These are phyloP conservation scores for Drosophila antonietae DNA, from an alignment of 2,888 invertebrate genomes.

Conservation along the genomic window DNA sequence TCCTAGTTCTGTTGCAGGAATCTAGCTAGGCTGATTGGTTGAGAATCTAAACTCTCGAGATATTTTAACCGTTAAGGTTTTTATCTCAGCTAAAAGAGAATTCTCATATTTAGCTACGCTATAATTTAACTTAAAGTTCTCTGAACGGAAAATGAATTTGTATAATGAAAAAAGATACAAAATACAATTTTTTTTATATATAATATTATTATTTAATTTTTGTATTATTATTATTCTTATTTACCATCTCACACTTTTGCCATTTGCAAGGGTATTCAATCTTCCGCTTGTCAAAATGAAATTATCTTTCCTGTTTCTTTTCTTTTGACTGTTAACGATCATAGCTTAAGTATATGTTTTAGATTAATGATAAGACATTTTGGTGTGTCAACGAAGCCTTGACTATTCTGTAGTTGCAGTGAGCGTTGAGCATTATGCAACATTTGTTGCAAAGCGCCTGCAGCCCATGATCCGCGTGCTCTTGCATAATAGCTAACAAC, in stretches of 20 bases:
- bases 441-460: slow-evolving; percentile 41
- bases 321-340: slow-evolving; percentile 1
- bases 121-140: no score
- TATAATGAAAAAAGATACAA: no score
- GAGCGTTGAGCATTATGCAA: slow-evolving; percentile 40
- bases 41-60: no score
- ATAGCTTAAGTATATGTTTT: not conserved
- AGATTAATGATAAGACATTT: slow-evolving; percentile 18
- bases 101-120: no score
- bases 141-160: no score
- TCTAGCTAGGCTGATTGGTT: no score
- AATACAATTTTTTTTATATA: no score
- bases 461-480: slow-evolving; percentile 36
- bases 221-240: no score
- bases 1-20: no score
- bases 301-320: not conserved
- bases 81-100: no score
- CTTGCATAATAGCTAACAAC: slow-evolving; percentile 47
- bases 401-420: slow-evolving; percentile 22
- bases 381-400: slow-evolving; percentile 23
- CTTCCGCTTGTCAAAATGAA: not conserved
- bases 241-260: not conserved
- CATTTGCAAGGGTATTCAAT: not conserved
- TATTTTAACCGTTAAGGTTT: no score
- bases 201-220: no score